Percentiles rank a stretch among this genome's conserved stretches.
Evolutionary conservation across 2,113 vertebrate genomes (phyloP).

Genomic region (Strix uralensis): DNA sequence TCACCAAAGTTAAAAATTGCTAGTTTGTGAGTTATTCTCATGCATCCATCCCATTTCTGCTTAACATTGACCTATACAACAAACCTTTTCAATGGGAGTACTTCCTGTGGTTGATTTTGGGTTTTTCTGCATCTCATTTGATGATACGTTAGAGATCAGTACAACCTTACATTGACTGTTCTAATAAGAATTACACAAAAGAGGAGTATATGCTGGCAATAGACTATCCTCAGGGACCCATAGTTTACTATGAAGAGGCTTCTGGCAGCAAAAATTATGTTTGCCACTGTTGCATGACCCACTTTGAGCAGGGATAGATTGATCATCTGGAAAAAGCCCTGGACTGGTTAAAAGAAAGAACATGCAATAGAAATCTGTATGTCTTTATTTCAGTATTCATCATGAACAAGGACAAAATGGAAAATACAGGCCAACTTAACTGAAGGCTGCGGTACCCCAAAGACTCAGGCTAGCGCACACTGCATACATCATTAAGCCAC

Average conservation of each 20-base stretch:
- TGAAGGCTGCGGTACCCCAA: neutral
- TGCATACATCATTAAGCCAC: constrained; percentile 14
- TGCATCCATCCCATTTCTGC: neutral
- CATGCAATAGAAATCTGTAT: neutral
- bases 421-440: neutral
- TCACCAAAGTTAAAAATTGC: neutral
- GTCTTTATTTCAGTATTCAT: neutral
- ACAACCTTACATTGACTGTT: neutral
- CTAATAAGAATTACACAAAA: neutral
- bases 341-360: neutral
- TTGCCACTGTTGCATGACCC: neutral
- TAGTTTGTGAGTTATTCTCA: neutral
- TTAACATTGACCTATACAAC: neutral
- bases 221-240: neutral
- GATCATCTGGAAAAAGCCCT: neutral
- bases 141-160: neutral
- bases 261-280: neutral
- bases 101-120: neutral
- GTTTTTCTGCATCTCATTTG: neutral
- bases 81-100: neutral
- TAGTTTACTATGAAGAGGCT: neutral
- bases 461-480: neutral
- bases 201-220: neutral
- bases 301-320: neutral
- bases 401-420: neutral